A percentile compares a stretch with the other conserved stretches of the same genome.
Evolutionary conservation across 2,888 invertebrate species (phyloP).

Genomic region (Selenia dentaria): DNA sequence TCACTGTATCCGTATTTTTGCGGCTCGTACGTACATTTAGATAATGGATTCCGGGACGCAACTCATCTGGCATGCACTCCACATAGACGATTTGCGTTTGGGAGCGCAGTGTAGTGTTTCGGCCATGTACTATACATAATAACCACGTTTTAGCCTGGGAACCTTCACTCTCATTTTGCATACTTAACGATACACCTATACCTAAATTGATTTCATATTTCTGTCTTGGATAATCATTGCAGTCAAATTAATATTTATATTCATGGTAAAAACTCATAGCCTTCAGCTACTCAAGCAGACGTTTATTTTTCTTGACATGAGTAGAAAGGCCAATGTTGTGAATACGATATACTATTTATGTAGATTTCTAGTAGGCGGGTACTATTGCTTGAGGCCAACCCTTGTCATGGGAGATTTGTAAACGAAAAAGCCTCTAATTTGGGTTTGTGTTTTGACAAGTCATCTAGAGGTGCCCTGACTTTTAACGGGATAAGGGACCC

Average conservation of each 20-base stretch:
- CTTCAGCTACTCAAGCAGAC: conserved; percentile 25
- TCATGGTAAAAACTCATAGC: not conserved
- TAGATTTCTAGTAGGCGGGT: conserved; percentile 44
- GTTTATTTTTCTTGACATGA: conserved; percentile 47
- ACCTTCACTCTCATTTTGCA: not conserved
- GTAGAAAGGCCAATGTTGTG: conserved; percentile 42
- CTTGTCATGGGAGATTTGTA: conserved; percentile 74
- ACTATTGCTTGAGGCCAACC: conserved; percentile 60
- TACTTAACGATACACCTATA: not conserved
- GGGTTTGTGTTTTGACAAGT: conserved; percentile 68
- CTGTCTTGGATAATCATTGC: too few species aligned
- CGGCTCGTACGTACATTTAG: conserved; percentile 11
- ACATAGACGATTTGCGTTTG: conserved; percentile 35
- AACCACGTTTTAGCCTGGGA: not conserved
- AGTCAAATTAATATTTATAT: too few species aligned
- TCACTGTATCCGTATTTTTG: conserved; percentile 27
- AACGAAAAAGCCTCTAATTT: conserved; percentile 73
- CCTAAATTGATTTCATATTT: too few species aligned
- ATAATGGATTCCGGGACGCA: conserved; percentile 23
- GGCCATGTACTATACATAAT: conserved; percentile 21
- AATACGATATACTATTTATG: conserved; percentile 38
- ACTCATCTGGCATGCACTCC: conserved; percentile 36
- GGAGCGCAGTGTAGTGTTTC: conserved; percentile 35
- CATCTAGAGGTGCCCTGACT: conserved; percentile 53
- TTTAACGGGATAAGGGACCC: conserved; percentile 38